phyloP scores from a whole-genome alignment of 2,797 vertebrate species.

The Pteronotus mesoamericanus region DNA sequence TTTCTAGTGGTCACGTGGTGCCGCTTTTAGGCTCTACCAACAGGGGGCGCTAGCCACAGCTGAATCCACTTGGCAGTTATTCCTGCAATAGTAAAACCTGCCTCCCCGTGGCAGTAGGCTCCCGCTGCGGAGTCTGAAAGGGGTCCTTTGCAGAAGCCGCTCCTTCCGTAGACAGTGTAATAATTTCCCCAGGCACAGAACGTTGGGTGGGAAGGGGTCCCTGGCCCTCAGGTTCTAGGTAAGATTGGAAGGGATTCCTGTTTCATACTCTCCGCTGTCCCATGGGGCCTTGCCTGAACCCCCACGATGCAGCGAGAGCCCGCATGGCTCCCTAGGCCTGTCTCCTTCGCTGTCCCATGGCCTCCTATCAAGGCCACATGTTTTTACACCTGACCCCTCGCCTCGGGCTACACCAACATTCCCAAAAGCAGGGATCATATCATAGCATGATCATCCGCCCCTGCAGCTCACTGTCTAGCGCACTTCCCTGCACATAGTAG shows the following conservation, averaged over 20 bases:
- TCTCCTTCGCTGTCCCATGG: not conserved
- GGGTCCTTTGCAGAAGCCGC: not conserved
- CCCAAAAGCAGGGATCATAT: not conserved
- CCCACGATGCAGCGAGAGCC: fast-evolving
- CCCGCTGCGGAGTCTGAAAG: not conserved
- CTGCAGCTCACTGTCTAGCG: not conserved
- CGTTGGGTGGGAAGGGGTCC: not conserved
- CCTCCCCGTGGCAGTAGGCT: not conserved
- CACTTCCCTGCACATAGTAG: not conserved
- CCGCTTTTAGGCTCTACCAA: not conserved
- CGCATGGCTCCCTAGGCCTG: fast-evolving
- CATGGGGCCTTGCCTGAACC: not conserved
- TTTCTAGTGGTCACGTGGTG: fast-evolving
- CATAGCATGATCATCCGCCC: not conserved
- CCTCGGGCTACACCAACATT: not conserved
- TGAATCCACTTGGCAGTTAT: not conserved
- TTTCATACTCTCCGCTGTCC: not conserved
- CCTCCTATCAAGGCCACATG: not conserved
- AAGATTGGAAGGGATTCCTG: too few relatives aligned
- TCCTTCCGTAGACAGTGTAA: not conserved
- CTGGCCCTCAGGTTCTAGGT: not conserved
- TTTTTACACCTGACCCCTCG: not conserved
- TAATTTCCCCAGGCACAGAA: not conserved
- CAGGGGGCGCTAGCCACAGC: fast-evolving
- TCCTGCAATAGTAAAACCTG: fast-evolving